Evolutionary conservation across 1,140 invertebrate genomes (phyloP).

Genomic region (Magallana angulata): DNA sequence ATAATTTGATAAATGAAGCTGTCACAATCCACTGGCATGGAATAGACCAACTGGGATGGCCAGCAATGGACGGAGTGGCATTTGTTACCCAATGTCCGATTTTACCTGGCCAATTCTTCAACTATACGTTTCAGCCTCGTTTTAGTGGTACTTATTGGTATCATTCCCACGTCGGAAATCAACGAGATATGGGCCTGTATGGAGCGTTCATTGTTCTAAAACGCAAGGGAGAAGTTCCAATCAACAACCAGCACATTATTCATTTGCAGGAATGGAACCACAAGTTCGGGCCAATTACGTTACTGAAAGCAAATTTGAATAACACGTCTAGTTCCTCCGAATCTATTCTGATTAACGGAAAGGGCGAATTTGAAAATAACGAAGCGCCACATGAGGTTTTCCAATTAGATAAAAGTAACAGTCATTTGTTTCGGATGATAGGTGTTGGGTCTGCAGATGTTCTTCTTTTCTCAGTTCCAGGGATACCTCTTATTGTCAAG

Average conservation of each 20-base stretch:
- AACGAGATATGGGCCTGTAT: constrained; percentile 69
- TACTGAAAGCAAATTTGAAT: constrained; percentile 82
- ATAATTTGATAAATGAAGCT: constrained; percentile 89
- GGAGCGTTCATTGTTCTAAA: constrained; percentile 71
- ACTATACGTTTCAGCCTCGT: constrained; percentile 84
- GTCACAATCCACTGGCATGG: constrained; percentile 94
- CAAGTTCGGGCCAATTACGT: constrained; percentile 57
- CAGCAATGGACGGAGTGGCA: constrained; percentile 94
- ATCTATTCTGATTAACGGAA: background rate
- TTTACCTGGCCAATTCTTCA: constrained; percentile 89
- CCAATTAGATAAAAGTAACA: background rate
- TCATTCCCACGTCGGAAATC: constrained; percentile 73
- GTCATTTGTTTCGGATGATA: background rate
- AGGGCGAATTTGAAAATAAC: background rate
- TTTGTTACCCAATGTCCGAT: constrained; percentile 95
- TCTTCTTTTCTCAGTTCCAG: background rate
- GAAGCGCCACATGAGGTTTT: background rate
- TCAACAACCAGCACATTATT: constrained; percentile 61
- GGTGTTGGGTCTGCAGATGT: background rate
- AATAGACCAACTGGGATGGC: constrained; percentile 88
- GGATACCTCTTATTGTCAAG: background rate
- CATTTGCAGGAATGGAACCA: constrained; percentile 72
- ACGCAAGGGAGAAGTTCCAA: constrained; percentile 42
- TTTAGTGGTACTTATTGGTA: constrained; percentile 76
- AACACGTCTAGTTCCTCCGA: constrained; percentile 89